These are phyloP conservation scores for Tipula unca DNA, from an alignment of 2,888 invertebrate genomes.

Conservation along the genomic window DNA sequence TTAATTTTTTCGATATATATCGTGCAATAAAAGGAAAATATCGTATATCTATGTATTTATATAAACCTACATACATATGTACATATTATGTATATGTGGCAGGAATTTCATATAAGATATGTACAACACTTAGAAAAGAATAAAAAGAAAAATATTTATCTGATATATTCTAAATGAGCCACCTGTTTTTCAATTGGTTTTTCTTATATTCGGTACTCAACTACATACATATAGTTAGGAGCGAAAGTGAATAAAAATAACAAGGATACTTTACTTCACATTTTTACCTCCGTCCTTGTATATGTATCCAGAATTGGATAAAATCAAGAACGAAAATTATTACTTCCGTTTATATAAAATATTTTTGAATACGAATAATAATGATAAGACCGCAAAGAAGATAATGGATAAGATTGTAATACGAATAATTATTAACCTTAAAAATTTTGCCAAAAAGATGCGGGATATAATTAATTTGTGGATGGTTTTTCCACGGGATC, in stretches of 20 bases:
- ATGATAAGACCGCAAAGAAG: not conserved
- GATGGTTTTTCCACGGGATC: not conserved
- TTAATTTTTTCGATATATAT: not conserved
- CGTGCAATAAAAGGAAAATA: not conserved
- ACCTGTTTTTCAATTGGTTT: not conserved
- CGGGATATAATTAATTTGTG: not conserved
- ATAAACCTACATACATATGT: not conserved
- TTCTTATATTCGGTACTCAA: not conserved
- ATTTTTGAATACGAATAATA: not conserved
- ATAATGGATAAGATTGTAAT: too few species aligned
- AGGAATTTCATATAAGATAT: not conserved
- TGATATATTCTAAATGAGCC: conserved; percentile 3
- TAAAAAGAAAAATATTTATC: not conserved
- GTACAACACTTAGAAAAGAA: not conserved
- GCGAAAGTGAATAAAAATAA: not conserved
- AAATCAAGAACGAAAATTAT: not conserved
- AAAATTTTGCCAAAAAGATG: too few species aligned
- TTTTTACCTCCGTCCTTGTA: not conserved
- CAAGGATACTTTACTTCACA: not conserved
- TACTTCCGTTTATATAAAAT: not conserved
- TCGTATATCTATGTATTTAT: not conserved
- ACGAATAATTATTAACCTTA: too few species aligned
- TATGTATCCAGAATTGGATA: not conserved
- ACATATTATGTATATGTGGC: not conserved
- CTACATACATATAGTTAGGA: not conserved